Evolutionary conservation across 2,113 vertebrate species (phyloP).

Genomic region (Corydoras maculifer): DNA sequence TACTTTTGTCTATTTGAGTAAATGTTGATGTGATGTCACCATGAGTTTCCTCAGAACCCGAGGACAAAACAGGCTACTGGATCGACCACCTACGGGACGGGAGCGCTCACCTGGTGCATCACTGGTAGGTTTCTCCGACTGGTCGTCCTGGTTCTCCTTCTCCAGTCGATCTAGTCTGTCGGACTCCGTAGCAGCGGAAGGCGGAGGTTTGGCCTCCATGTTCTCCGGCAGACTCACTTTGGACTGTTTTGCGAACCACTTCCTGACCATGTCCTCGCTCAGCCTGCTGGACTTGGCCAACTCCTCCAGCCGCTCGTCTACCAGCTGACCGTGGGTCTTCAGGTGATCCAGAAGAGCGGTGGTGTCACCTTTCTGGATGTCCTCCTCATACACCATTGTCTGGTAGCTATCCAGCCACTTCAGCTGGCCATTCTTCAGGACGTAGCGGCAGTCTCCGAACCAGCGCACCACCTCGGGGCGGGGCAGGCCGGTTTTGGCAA

Average conservation of each 20-base stretch:
- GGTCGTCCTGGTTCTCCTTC: slow-evolving; percentile 52
- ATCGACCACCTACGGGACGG: not conserved
- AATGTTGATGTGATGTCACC: too few species aligned
- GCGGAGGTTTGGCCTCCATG: slow-evolving; percentile 30
- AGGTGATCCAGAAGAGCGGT: slow-evolving; percentile 77
- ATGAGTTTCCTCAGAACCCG: too few species aligned
- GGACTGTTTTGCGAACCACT: slow-evolving; percentile 71
- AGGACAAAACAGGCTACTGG: too few species aligned
- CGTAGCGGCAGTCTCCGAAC: slow-evolving; percentile 91
- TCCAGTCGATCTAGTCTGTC: slow-evolving; percentile 43
- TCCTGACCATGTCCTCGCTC: slow-evolving; percentile 73
- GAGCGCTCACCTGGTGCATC: slow-evolving; percentile 50
- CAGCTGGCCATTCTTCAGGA: slow-evolving; percentile 89
- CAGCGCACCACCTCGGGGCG: slow-evolving; percentile 90
- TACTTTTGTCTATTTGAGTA: too few species aligned
- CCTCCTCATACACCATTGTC: slow-evolving; percentile 68
- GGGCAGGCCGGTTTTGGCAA: slow-evolving; percentile 76
- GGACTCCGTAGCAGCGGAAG: slow-evolving; percentile 8
- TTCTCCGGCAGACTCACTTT: slow-evolving; percentile 30
- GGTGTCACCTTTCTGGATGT: slow-evolving; percentile 51
- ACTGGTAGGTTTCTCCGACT: slow-evolving; percentile 42
- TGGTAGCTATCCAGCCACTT: slow-evolving; percentile 92
- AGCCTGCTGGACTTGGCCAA: slow-evolving; percentile 74
- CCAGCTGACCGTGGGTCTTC: slow-evolving; percentile 63
- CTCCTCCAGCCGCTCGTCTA: slow-evolving; percentile 72